Conservation (phyloP, 2,888 invertebrate species). For the Andrena fulva region DNA sequence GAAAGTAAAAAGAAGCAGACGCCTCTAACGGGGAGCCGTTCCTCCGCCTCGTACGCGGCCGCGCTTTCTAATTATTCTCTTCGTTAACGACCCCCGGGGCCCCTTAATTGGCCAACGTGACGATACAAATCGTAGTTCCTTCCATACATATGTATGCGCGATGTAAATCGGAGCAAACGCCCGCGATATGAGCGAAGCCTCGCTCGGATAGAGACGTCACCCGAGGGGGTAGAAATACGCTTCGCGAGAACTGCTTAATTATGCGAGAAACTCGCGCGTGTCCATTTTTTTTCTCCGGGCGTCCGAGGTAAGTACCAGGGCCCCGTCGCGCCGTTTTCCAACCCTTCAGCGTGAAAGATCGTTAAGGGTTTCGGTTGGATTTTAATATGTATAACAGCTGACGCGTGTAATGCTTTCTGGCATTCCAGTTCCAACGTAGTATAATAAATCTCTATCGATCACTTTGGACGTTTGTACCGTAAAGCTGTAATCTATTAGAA, state of each 20-base stretch:
- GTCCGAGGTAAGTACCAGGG: not conserved
- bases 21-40: conserved; percentile 21
- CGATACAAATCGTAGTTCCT: conserved; percentile 64
- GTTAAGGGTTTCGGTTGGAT: not conserved
- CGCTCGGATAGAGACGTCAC: conserved; percentile 53
- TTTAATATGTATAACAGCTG: not conserved
- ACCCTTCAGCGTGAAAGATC: not conserved
- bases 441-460: no score
- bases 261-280: conserved; percentile 42
- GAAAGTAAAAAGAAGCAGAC: conserved; percentile 22
- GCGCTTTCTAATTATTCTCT: conserved; percentile 72
- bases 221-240: conserved; percentile 20
- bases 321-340: not conserved
- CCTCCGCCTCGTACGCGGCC: conserved; percentile 20
- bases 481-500: no score
- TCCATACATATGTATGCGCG: conserved; percentile 59
- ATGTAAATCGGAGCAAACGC: conserved; percentile 59
- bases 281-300: conserved; percentile 11
- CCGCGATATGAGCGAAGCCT: conserved; percentile 45
- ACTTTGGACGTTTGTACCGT: no score
- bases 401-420: not conserved
- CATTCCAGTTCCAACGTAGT: no score
- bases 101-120: conserved; percentile 72
- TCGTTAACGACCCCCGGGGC: conserved; percentile 72
- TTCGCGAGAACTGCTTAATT: conserved; percentile 51